Evolutionary conservation across 1,140 invertebrate species (phyloP).

Genomic region (Bathynomus jamesi): DNA sequence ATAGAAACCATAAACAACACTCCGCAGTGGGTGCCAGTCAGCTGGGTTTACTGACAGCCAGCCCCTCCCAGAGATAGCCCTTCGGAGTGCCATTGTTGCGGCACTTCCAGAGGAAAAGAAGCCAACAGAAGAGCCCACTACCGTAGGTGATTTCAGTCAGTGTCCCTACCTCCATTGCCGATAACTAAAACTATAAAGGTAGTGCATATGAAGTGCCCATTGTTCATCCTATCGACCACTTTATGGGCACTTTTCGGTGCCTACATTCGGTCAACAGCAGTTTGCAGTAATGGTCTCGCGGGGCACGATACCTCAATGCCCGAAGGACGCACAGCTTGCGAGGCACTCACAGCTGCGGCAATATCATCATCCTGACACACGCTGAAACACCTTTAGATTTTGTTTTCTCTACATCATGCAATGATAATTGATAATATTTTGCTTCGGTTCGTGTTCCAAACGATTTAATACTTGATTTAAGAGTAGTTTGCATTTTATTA

Average conservation of each 20-base stretch:
- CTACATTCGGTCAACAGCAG: neutral
- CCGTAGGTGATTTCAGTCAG: neutral
- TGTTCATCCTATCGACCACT: neutral
- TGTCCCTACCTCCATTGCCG: neutral
- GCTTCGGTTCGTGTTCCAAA: too few relatives aligned
- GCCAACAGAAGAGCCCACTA: neutral
- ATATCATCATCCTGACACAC: neutral
- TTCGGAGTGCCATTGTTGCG: conserved; percentile 37
- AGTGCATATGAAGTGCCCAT: neutral
- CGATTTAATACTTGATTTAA: too few relatives aligned
- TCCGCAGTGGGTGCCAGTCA: conserved; percentile 86
- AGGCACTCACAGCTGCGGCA: neutral
- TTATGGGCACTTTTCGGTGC: neutral
- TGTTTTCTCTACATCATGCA: too few relatives aligned
- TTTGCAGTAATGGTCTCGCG: neutral
- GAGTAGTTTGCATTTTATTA: too few relatives aligned
- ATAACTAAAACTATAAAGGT: neutral
- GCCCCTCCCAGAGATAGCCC: conserved; percentile 36
- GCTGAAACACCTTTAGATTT: neutral
- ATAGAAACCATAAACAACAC: conserved; percentile 81
- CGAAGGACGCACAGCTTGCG: neutral
- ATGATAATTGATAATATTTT: too few relatives aligned
- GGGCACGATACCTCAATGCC: neutral
- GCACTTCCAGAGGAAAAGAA: conserved; percentile 23
- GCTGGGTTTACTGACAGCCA: conserved; percentile 80